Evolutionary conservation across 2,888 invertebrate genomes (phyloP), one percentile per base, ranked within the genome.

Genomic region (Cephus pygmeus): DNA sequence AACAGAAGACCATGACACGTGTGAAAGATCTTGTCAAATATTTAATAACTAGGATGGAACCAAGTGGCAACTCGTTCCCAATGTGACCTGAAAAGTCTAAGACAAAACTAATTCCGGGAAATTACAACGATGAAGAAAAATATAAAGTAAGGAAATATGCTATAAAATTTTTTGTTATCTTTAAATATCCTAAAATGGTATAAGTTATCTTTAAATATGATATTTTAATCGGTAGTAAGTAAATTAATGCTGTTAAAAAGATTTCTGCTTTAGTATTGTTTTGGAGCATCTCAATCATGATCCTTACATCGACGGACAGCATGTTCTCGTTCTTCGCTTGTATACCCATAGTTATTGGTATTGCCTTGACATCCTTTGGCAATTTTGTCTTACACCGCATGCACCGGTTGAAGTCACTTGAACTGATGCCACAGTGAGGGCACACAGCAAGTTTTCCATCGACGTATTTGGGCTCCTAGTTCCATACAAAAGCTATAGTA

Each of bases 391-490:
- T 94, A 92, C 96, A 96, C 84, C 94, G 91, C 91, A 95, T 94
- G 92, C 98, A 98, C 81, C 94, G 94, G 85, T 94, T 95, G 90
- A 97, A 96, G 91, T 97, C 95, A 85, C 94, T 93, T 76, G 97
- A 96, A 73, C 95, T 93, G 88, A 95, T 95, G 31, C 97, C 97
- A 90, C 98, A 98, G 83, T 94, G 93, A 82, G 94, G 94, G 91
- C 98, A 98, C 1, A 97, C 93, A 11, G 96, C 96, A 83, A 95
- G 92, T 92, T 94, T 95, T 76, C 96, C 96, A 69, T 95, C 94
- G 40, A 96, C 93, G 81, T 93, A 93, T 84, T 94, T 94, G 6
- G 95, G 94, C 76, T 90, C 83, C 85, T 92, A 86, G 68, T 83
- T 79, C 74, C 81, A 83, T 35, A 84, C 76, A 81, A 84, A 84